Percentiles rank a stretch among this genome's conserved stretches.
These are phyloP conservation scores for Electrona antarctica DNA, from an alignment of 2,113 vertebrate species.

Conservation along the genomic window DNA sequence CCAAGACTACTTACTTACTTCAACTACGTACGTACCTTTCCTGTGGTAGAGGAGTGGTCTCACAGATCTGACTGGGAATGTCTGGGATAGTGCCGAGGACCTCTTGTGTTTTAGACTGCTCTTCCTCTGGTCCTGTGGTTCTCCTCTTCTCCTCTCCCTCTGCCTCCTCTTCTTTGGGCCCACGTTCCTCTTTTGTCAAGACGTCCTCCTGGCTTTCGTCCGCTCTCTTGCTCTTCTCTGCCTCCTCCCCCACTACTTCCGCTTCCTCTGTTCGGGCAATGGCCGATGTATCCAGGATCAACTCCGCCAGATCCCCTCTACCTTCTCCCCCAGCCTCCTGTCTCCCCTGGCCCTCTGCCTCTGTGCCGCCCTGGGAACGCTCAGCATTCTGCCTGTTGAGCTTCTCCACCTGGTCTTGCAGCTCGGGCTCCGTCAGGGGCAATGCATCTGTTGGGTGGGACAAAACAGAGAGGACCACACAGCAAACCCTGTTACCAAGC, in stretches of 20 bases:
- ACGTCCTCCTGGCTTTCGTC: slow-evolving; percentile 20
- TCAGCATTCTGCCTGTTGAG: slow-evolving; percentile 86
- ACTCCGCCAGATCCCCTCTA: slow-evolving; percentile 18
- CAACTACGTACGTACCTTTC: slow-evolving; percentile 57
- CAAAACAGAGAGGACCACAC: not conserved
- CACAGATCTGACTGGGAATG: slow-evolving; percentile 19
- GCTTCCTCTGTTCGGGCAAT: slow-evolving; percentile 13
- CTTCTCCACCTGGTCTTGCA: slow-evolving; percentile 80
- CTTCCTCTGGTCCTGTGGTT: slow-evolving; percentile 17
- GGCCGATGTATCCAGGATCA: slow-evolving; percentile 49
- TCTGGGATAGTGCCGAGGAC: slow-evolving; percentile 1
- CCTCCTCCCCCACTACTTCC: not conserved
- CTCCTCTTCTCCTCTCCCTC: slow-evolving; percentile 40
- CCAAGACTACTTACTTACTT: too few species aligned
- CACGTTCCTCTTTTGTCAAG: slow-evolving; percentile 23
- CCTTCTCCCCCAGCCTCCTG: slow-evolving; percentile 19
- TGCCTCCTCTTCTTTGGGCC: slow-evolving; percentile 34
- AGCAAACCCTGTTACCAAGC: not conserved
- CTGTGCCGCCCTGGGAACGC: slow-evolving; percentile 64
- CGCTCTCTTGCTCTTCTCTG: slow-evolving; percentile 13
- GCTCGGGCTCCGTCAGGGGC: slow-evolving; percentile 65
- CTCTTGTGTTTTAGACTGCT: slow-evolving; percentile 19
- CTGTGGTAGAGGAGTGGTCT: slow-evolving; percentile 4
- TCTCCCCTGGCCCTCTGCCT: slow-evolving; percentile 19
- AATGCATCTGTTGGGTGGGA: slow-evolving; percentile 69